These are phyloP conservation scores for Hyles euphorbiae DNA, from an alignment of 1,140 invertebrate genomes.

Conservation along the genomic window DNA sequence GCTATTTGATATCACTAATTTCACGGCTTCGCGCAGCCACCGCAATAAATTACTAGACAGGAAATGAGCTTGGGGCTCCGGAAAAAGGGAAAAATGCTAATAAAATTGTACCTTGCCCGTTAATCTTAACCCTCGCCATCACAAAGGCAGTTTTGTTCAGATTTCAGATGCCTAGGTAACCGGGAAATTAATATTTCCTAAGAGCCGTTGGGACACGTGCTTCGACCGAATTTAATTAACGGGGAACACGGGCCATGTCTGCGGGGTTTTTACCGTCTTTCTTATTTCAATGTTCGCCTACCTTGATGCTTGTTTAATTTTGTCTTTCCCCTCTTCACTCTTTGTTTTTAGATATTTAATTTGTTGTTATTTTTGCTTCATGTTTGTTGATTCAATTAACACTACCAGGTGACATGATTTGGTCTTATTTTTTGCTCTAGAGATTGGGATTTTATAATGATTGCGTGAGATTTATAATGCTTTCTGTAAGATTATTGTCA, in stretches of 20 bases:
- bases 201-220: conserved; percentile 11
- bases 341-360: too few relatives aligned
- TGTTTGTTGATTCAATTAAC: too few relatives aligned
- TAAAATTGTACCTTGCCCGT: conserved; percentile 56
- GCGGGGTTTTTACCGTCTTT: conserved; percentile 9
- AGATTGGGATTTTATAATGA: too few relatives aligned
- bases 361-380: too few relatives aligned
- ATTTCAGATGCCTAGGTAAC: conserved; percentile 35
- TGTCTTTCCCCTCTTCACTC: too few relatives aligned
- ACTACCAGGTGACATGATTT: too few relatives aligned
- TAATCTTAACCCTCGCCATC: conserved; percentile 47
- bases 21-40: conserved; percentile 34
- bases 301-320: neutral
- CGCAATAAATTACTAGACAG: conserved; percentile 48
- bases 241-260: conserved; percentile 4
- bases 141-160: conserved; percentile 33
- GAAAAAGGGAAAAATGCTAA: conserved; percentile 58
- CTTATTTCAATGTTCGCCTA: conserved; percentile 1
- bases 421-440: too few relatives aligned
- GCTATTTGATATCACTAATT: conserved; percentile 51
- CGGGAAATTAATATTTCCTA: conserved; percentile 23
- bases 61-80: conserved; percentile 49
- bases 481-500: too few relatives aligned
- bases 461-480: too few relatives aligned
- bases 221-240: conserved; percentile 24